Evolutionary conservation across 2,888 invertebrate genomes (phyloP).

Genomic region (Harpagoxenus sublaevis): DNA sequence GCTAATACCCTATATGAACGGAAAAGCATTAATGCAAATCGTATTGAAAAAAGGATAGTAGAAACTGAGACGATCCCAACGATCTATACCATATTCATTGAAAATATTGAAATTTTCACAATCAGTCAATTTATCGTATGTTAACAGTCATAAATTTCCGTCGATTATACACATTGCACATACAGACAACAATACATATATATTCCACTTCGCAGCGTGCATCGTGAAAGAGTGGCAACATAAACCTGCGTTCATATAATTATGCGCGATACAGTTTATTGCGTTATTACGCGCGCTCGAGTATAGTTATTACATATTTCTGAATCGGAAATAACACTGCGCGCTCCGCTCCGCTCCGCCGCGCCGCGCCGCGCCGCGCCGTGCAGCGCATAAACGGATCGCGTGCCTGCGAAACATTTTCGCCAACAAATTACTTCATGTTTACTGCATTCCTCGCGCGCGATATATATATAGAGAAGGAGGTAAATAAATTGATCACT

Average conservation of each 20-base stretch:
- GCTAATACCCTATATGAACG: no score
- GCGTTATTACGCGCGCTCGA: slow-evolving; percentile 18
- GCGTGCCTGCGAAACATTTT: slow-evolving; percentile 52
- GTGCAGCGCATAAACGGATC: slow-evolving; percentile 45
- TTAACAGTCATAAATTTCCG: slow-evolving; percentile 21
- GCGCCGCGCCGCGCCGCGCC: not conserved
- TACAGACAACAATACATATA: not conserved
- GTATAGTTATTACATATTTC: slow-evolving; percentile 53
- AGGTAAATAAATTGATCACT: slow-evolving; percentile 58
- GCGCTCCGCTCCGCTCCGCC: not conserved
- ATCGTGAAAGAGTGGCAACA: slow-evolving; percentile 8
- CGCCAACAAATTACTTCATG: slow-evolving; percentile 53
- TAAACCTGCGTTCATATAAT: slow-evolving; percentile 20
- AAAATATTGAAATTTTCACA: not conserved
- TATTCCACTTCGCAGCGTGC: not conserved
- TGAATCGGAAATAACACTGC: slow-evolving; percentile 45
- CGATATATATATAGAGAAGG: slow-evolving; percentile 38
- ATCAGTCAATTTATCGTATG: not conserved
- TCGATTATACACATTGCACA: not conserved
- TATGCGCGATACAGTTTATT: slow-evolving; percentile 41
- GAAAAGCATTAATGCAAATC: not conserved
- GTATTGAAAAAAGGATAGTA: not conserved
- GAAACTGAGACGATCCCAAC: not conserved
- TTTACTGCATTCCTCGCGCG: slow-evolving; percentile 50
- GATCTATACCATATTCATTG: not conserved